Conservation (phyloP, 1,140 invertebrate species). For the Yoshiicerus persimilis region DNA sequence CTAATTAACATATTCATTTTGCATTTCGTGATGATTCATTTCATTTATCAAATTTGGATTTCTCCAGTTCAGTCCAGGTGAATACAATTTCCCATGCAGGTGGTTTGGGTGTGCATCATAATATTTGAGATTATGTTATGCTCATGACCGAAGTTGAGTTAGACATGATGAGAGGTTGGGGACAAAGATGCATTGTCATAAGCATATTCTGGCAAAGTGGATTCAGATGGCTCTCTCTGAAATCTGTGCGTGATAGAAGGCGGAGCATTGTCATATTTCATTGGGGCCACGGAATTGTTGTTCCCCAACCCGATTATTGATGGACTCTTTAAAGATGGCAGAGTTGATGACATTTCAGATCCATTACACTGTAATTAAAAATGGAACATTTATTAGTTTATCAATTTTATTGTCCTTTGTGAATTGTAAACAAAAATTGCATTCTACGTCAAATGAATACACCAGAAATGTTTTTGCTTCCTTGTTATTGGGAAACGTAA, state of each 20-base stretch:
- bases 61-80: neutral
- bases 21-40: neutral
- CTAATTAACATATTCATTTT: neutral
- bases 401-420: neutral
- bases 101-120: too few species aligned
- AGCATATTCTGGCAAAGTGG: conserved; percentile 31
- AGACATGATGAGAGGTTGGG: neutral
- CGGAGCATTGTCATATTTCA: neutral
- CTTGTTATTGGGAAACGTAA: too few species aligned
- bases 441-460: neutral
- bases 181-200: conserved; percentile 30
- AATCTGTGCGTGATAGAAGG: neutral
- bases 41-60: neutral
- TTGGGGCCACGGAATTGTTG: neutral
- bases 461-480: too few species aligned
- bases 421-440: neutral
- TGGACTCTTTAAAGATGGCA: neutral
- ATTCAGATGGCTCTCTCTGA: conserved; percentile 34
- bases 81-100: too few species aligned
- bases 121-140: neutral
- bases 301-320: neutral
- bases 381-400: neutral
- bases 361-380: neutral
- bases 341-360: neutral
- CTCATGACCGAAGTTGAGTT: too few species aligned